These are phyloP conservation scores for Argynnis bischoffii DNA, from an alignment of 2,888 invertebrate genomes.

Conservation along the genomic window DNA sequence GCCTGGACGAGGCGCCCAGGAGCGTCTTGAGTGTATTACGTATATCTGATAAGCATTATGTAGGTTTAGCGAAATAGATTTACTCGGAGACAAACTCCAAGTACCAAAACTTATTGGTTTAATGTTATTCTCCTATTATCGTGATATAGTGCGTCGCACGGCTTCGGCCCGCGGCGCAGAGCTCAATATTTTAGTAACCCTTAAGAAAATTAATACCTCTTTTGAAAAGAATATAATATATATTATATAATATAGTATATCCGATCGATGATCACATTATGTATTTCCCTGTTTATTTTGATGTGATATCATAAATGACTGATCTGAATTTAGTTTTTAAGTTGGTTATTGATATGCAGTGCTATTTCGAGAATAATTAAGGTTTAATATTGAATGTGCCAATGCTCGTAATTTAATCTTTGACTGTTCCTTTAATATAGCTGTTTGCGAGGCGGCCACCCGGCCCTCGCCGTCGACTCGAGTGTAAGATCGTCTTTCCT, in stretches of 20 bases:
- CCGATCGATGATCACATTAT: slow-evolving; percentile 77
- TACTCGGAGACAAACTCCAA: slow-evolving; percentile 74
- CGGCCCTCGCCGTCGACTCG: slow-evolving; percentile 53
- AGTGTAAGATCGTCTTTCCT: slow-evolving; percentile 68
- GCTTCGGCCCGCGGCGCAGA: slow-evolving; percentile 62
- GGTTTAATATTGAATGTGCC: slow-evolving; percentile 83
- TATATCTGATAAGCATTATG: slow-evolving; percentile 82
- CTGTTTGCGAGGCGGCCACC: slow-evolving; percentile 51
- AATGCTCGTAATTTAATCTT: slow-evolving; percentile 83
- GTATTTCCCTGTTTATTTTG: slow-evolving; percentile 83
- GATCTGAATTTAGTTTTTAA: slow-evolving; percentile 84
- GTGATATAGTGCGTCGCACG: slow-evolving; percentile 77
- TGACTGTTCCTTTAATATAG: slow-evolving; percentile 78
- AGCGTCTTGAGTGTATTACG: slow-evolving; percentile 59
- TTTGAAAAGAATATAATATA: slow-evolving; percentile 79
- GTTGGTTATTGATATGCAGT: slow-evolving; percentile 82
- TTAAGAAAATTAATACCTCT: slow-evolving; percentile 83
- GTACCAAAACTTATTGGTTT: slow-evolving; percentile 82
- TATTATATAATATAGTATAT: slow-evolving; percentile 69
- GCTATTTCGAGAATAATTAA: slow-evolving; percentile 82
- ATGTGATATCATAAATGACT: slow-evolving; percentile 85
- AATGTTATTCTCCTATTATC: slow-evolving; percentile 80
- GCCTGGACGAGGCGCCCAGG: slow-evolving; percentile 52
- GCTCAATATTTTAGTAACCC: slow-evolving; percentile 83
- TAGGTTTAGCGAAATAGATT: slow-evolving; percentile 82